phyloP scores from a whole-genome alignment of 1,140 invertebrate genomes.

The Mactra quadrangularis region DNA sequence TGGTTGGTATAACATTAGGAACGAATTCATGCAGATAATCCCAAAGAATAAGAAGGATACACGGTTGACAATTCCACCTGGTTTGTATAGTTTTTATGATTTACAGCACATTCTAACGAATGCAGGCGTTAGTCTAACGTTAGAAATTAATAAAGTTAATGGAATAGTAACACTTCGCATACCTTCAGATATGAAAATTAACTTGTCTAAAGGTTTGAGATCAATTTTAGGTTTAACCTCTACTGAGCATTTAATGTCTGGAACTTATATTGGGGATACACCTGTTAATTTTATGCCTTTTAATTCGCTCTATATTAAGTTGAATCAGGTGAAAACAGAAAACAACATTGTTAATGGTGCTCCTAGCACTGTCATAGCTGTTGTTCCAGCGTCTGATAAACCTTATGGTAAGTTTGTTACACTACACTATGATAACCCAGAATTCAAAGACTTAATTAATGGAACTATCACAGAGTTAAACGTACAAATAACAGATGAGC shows the following conservation, averaged over 20 bases:
- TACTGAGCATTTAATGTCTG: neutral
- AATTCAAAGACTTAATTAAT: neutral
- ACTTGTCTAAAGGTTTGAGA: neutral
- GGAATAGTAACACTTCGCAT: neutral
- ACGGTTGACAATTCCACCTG: conserved; percentile 5
- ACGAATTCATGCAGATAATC: neutral
- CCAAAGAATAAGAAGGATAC: neutral
- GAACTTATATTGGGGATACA: conserved; percentile 5
- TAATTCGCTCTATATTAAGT: conserved; percentile 25
- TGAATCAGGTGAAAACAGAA: conserved; percentile 17
- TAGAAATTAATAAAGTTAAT: neutral
- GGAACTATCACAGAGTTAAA: too few relatives aligned
- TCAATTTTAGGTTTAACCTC: neutral
- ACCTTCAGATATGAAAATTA: neutral
- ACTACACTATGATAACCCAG: too few relatives aligned
- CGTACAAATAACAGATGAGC: too few relatives aligned
- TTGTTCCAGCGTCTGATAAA: too few relatives aligned
- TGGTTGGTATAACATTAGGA: conserved; percentile 30
- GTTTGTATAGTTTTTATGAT: too few relatives aligned
- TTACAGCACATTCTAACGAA: too few relatives aligned
- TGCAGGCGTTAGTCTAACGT: conserved; percentile 6
- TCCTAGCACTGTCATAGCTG: too few relatives aligned
- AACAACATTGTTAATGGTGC: conserved; percentile 24
- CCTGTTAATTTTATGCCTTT: neutral
- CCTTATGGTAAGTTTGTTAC: too few relatives aligned